These are phyloP conservation scores for Cephus pulcher DNA, from an alignment of 2,888 invertebrate genomes.

Conservation along the genomic window DNA sequence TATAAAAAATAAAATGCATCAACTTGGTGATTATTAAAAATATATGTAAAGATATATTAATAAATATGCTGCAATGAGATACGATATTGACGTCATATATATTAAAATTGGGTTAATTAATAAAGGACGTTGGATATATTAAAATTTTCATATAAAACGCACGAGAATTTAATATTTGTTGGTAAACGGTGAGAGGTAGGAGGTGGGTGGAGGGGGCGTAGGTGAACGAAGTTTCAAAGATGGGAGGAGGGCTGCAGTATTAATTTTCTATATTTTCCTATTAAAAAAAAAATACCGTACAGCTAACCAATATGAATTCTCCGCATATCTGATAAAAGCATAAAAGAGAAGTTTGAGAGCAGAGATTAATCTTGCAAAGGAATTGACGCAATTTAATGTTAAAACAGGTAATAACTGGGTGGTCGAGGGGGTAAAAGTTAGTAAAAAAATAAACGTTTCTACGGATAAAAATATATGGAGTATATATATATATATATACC, in stretches of 20 bases:
- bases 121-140: conserved; percentile 5
- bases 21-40: neutral
- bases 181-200: neutral
- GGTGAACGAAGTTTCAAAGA: too few species aligned
- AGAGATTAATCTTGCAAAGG: neutral
- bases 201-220: neutral
- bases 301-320: neutral
- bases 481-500: neutral
- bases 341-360: neutral
- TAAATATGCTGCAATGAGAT: neutral
- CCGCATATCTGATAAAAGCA: neutral
- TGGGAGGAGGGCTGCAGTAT: neutral
- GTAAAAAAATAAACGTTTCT: neutral
- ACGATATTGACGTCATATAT: neutral
- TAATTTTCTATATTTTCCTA: neutral
- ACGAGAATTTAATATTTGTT: neutral
- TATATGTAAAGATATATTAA: neutral
- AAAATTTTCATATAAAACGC: neutral
- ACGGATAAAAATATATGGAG: neutral
- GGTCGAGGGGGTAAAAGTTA: neutral
- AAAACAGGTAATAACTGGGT: neutral
- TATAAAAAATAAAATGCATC: neutral
- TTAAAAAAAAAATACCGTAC: neutral
- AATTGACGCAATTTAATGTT: neutral
- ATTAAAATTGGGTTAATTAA: neutral